These are phyloP conservation scores for Protaetia brevitarsis DNA, from an alignment of 1,140 invertebrate genomes.

Conservation along the genomic window DNA sequence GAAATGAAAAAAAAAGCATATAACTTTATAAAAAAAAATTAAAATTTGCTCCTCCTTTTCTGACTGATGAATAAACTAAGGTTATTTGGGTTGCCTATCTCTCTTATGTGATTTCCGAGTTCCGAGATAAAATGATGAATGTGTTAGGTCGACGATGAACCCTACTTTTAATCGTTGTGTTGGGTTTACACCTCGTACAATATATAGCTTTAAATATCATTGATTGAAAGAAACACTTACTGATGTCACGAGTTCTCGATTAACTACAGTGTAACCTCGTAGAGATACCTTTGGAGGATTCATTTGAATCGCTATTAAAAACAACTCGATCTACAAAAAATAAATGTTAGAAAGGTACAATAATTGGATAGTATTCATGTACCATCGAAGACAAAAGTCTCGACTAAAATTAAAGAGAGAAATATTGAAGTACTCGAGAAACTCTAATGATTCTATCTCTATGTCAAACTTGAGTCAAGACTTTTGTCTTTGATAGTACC, in stretches of 20 bases:
- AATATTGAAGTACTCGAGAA: slow-evolving; percentile 16
- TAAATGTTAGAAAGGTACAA: neutral
- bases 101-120: too few species aligned
- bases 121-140: too few species aligned
- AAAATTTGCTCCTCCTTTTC: too few species aligned
- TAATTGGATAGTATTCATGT: neutral
- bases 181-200: too few species aligned
- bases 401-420: neutral
- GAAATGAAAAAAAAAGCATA: neutral
- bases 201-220: neutral
- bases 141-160: too few species aligned
- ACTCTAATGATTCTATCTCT: neutral
- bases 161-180: too few species aligned
- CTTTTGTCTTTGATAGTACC: too few species aligned
- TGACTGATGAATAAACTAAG: too few species aligned
- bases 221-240: slow-evolving; percentile 42
- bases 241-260: slow-evolving; percentile 57
- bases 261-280: slow-evolving; percentile 59
- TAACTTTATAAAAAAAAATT: too few species aligned
- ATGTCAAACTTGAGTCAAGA: too few species aligned
- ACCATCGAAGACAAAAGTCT: slow-evolving; percentile 18
- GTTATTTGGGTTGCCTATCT: too few species aligned
- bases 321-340: slow-evolving; percentile 55
- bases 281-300: slow-evolving; percentile 61
- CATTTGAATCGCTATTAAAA: slow-evolving; percentile 61